phyloP scores from a whole-genome alignment of 2,797 vertebrate genomes.

The Sternotherus odoratus region DNA sequence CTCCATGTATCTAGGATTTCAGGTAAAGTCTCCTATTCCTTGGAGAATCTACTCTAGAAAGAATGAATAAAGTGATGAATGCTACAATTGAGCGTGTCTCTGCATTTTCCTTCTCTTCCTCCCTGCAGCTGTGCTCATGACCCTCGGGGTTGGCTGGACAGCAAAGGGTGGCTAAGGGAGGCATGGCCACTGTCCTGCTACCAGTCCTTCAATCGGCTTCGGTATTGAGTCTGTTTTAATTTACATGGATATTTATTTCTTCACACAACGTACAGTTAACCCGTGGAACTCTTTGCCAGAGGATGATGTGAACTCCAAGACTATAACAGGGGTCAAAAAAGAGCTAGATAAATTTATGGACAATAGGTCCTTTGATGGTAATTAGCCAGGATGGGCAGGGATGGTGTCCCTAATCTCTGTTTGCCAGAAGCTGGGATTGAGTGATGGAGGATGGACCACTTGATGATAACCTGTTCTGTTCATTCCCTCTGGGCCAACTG shows the following conservation, averaged over 20 bases:
- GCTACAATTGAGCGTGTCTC: conserved; percentile 26
- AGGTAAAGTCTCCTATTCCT: conserved; percentile 28
- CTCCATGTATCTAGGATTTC: conserved; percentile 30
- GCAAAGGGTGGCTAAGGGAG: not conserved
- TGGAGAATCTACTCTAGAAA: conserved; percentile 43
- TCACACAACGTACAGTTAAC: no score
- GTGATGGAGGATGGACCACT: no score
- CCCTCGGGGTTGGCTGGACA: not conserved
- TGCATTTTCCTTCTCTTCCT: conserved; percentile 33
- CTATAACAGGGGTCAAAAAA: no score
- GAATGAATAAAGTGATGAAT: conserved; percentile 78
- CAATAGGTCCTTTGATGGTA: no score
- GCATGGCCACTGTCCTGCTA: not conserved
- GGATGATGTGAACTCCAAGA: no score
- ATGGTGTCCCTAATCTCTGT: no score
- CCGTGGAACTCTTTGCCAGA: no score
- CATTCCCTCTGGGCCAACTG: no score
- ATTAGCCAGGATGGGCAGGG: no score
- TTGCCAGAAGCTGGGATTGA: no score
- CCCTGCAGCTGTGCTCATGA: not conserved
- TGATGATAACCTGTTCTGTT: no score
- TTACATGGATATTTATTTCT: not conserved
- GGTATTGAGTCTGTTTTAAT: not conserved
- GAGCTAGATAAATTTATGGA: no score
- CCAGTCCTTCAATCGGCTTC: accelerated